These are phyloP conservation scores for Zenarchopterus dispar DNA, from an alignment of 2,797 vertebrate genomes.

Conservation along the genomic window DNA sequence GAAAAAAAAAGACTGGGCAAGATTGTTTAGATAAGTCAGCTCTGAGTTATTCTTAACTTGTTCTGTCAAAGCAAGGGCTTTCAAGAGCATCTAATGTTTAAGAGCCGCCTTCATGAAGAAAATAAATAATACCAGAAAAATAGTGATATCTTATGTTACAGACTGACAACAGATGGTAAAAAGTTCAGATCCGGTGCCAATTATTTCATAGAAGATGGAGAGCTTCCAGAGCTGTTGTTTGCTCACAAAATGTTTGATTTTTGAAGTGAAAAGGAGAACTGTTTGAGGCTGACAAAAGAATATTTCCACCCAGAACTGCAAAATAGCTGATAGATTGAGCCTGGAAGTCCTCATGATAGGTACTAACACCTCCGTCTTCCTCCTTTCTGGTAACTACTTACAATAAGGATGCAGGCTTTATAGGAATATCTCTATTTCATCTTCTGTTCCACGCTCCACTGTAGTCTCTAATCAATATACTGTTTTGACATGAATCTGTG, in stretches of 20 bases:
- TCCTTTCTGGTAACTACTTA: slow-evolving; percentile 13
- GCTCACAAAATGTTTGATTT: neutral
- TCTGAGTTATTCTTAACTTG: slow-evolving; percentile 78
- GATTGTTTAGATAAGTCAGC: slow-evolving; percentile 74
- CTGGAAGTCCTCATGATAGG: no score
- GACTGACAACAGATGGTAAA: slow-evolving; percentile 15
- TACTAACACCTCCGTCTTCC: neutral
- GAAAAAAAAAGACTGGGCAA: slow-evolving; percentile 51
- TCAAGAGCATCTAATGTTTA: slow-evolving; percentile 53
- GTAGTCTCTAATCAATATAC: neutral
- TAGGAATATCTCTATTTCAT: neutral
- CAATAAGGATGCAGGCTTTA: slow-evolving; percentile 13
- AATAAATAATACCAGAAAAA: slow-evolving; percentile 61
- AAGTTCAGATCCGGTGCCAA: slow-evolving; percentile 5
- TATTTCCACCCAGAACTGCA: no score
- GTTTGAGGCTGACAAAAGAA: no score
- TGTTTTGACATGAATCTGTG: neutral
- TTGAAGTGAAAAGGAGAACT: no score
- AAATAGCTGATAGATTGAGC: no score
- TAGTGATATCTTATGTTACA: slow-evolving; percentile 16
- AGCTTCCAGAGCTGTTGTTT: neutral
- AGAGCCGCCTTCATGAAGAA: slow-evolving; percentile 53
- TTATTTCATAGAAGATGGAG: slow-evolving; percentile 3
- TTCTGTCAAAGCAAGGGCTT: slow-evolving; percentile 60
- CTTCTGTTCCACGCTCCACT: neutral